A percentile compares a stretch with the other conserved stretches of the same genome.
Evolutionary conservation across 2,888 invertebrate genomes (phyloP).

Genomic region (Acleris literana): DNA sequence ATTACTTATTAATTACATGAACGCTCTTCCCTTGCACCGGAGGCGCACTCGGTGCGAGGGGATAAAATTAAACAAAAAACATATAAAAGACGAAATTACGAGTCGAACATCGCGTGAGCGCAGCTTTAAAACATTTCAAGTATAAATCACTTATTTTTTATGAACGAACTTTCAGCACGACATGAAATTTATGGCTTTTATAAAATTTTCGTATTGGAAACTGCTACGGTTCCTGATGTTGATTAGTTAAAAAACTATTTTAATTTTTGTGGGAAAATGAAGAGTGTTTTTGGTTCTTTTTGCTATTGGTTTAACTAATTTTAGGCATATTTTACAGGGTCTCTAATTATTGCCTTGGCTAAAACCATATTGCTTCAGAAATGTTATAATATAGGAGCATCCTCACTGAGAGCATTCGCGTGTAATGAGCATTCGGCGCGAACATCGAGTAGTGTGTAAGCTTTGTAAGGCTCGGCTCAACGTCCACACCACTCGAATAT

Average conservation of each 20-base stretch:
- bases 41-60: conserved; percentile 6
- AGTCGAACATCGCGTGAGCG: conserved; percentile 43
- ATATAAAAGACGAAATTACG: conserved; percentile 46
- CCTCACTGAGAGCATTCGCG: too few relatives aligned
- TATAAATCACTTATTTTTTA: conserved; percentile 34
- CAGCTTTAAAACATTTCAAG: conserved; percentile 22
- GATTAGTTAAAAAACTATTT: not conserved
- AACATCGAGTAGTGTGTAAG: too few relatives aligned
- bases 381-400: too few relatives aligned
- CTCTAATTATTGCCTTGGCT: too few relatives aligned
- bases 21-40: conserved; percentile 5
- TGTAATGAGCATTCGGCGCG: too few relatives aligned
- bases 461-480: too few relatives aligned
- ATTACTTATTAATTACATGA: too few relatives aligned
- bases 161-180: conserved; percentile 28
- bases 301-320: not conserved
- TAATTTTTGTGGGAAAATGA: not conserved
- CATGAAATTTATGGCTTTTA: conserved; percentile 20
- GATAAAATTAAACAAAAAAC: conserved; percentile 36
- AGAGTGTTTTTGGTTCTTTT: not conserved
- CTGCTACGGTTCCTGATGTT: conserved; percentile 5
- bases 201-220: conserved; percentile 17
- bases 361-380: too few relatives aligned
- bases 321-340: too few relatives aligned
- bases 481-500: too few relatives aligned